These are phyloP conservation scores for Galerucella nymphaeae DNA, from an alignment of 2,888 invertebrate species.

Conservation along the genomic window DNA sequence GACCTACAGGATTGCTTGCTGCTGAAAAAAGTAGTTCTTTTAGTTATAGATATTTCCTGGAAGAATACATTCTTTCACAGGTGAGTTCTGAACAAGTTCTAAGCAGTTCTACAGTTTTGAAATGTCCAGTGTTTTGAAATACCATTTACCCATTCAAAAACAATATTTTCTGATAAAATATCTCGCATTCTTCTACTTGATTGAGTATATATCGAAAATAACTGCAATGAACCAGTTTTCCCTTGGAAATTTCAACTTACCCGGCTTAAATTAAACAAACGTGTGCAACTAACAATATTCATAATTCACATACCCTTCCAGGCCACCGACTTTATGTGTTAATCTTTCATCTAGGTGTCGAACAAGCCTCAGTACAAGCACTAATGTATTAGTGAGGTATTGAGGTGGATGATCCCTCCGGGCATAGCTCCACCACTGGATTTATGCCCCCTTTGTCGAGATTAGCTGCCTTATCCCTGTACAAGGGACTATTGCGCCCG, in stretches of 20 bases:
- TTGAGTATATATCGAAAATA: no score
- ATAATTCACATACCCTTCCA: neutral
- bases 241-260: neutral
- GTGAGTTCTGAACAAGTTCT: no score
- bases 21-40: no score
- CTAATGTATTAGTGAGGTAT: slow-evolving; percentile 15
- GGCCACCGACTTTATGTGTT: neutral
- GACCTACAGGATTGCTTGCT: no score
- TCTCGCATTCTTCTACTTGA: no score
- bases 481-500: slow-evolving; percentile 53
- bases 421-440: slow-evolving; percentile 26
- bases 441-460: slow-evolving; percentile 43
- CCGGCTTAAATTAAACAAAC: neutral
- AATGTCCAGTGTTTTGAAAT: no score
- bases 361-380: neutral
- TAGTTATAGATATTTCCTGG: no score
- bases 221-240: no score
- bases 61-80: no score
- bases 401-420: neutral
- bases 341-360: neutral
- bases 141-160: no score
- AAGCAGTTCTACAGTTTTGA: no score
- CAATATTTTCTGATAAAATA: no score
- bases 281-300: neutral
- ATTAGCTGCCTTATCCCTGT: slow-evolving; percentile 58